Evolutionary conservation across 2,888 invertebrate genomes (phyloP).

Genomic region (Protula sp.): DNA sequence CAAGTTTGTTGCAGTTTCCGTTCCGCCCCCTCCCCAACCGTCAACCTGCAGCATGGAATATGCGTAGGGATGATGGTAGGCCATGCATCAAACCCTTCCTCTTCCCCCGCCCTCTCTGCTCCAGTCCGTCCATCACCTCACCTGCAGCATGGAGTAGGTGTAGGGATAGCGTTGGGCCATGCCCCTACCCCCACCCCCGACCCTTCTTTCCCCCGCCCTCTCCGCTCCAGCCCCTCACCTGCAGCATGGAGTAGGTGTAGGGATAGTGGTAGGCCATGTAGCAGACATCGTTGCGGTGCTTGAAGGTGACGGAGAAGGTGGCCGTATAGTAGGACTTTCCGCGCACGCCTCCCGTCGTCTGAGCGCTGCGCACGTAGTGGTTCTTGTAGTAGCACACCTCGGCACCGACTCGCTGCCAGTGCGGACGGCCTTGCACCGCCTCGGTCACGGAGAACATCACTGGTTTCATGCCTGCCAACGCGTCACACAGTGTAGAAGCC

Average conservation of each 20-base stretch:
- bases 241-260: conserved; percentile 72
- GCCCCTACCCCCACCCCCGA: no score
- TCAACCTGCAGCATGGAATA: conserved; percentile 74
- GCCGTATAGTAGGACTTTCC: conserved; percentile 66
- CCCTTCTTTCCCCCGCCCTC: no score
- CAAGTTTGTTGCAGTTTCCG: no score
- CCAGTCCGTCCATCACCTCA: no score
- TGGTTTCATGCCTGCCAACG: conserved; percentile 72
- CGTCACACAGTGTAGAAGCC: no score
- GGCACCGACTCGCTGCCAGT: conserved; percentile 70
- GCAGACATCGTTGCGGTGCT: conserved; percentile 70
- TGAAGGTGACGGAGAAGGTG: conserved; percentile 72
- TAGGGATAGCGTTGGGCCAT: no score
- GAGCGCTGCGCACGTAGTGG: conserved; percentile 49
- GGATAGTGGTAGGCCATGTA: conserved; percentile 85
- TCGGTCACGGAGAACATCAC: conserved; percentile 77
- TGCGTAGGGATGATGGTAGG: conserved; percentile 82
- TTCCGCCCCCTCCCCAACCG: no score
- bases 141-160: no score
- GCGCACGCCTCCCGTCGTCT: conserved; percentile 54
- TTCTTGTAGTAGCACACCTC: conserved; percentile 81
- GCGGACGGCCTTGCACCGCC: conserved; percentile 56
- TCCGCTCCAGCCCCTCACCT: conserved; percentile 64
- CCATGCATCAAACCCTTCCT: conserved; percentile 78
- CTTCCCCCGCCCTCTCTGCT: no score